These are phyloP conservation scores for Cepaea hortensis DNA, from an alignment of 2,888 invertebrate species.

Conservation along the genomic window DNA sequence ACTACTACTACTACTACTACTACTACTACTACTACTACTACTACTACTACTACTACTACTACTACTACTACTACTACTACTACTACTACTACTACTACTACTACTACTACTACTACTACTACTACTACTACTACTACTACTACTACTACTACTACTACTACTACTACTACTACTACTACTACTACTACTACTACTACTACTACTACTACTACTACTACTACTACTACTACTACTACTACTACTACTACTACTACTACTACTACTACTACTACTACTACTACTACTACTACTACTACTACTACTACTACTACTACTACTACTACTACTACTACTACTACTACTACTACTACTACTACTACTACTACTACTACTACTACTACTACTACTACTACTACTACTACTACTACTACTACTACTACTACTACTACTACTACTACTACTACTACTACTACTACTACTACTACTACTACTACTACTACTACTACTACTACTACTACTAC, in stretches of 20 bases:
- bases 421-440: conserved; percentile 46
- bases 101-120: too few species aligned
- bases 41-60: too few species aligned
- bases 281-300: too few species aligned
- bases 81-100: too few species aligned
- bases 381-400: conserved; percentile 48
- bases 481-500: conserved; percentile 49
- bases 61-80: too few species aligned
- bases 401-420: conserved; percentile 47
- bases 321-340: conserved; percentile 31
- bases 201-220: conserved; percentile 36
- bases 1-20: too few species aligned
- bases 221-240: conserved; percentile 36
- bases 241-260: conserved; percentile 27
- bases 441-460: conserved; percentile 49
- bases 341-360: conserved; percentile 45
- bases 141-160: too few species aligned
- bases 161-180: conserved; percentile 15
- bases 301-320: too few species aligned
- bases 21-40: too few species aligned
- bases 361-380: conserved; percentile 45
- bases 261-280: neutral
- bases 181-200: neutral
- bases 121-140: too few species aligned
- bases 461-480: conserved; percentile 48